Evolutionary conservation across 35 echinoderm and acorn worm species (phyloP), one percentile per base, ranked within the genome.

Genomic region (Strongylocentrotus purpuratus): DNA sequence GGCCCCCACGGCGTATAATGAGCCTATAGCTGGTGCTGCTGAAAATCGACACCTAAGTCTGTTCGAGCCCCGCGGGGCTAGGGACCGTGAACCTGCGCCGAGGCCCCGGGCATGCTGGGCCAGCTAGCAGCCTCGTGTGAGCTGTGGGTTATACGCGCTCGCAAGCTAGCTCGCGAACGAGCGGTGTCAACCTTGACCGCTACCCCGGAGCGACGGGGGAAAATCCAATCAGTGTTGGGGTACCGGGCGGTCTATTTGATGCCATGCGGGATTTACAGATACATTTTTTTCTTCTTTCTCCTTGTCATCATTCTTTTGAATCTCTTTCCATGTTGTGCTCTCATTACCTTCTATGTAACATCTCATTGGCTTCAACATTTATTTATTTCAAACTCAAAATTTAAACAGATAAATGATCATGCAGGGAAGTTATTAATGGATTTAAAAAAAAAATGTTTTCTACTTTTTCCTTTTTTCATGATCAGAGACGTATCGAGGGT

Each of bases 201-300:
- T 78, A 78, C 65, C 65, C 65, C 65, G 65, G n/a, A 78, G 65
- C 65, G 65, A 78, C 65, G 65, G 65, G 65, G 65, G 65, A 78
- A 78, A 78, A 78, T 78, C 65, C 65, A 78, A 78, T 78, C 65
- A 78, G 65, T 78, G 65, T 78, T 78, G 65, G 65, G 65, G 65
- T 78, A 78, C 65, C 65, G 65, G 65, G 65, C 65, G 65, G 65
- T 78, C 65, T 78, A 78, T 78, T 78, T n/a, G 65, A 78, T n/a
- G 65, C 65, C 65, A 78, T 78, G 65, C 65, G 65, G 65, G 65
- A 78, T 78, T 78, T 78, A 78, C 65, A 78, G 65, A 78, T 78
- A 78, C 65, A 59, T 14, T 78, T 6, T 78, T 78, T 78, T 78
- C 65, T 28, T 55, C 11, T 55, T 14, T 55, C 65, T 25, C 25